Evolutionary conservation across 2,113 vertebrate genomes (phyloP), one percentile per base, ranked within the genome.

Genomic region (Pangasianodon gigas): DNA sequence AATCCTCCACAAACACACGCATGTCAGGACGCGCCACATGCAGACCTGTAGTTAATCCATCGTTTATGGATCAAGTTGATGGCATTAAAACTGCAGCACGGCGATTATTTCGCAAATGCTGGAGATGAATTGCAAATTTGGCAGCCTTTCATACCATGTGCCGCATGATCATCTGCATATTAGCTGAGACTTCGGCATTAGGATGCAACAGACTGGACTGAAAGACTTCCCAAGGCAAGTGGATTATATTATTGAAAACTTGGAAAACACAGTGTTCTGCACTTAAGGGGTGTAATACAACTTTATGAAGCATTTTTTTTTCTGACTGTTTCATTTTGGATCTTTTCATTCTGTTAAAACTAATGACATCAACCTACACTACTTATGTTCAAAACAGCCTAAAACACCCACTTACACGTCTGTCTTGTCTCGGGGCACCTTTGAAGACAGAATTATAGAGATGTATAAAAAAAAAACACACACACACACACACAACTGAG

Each of bases 81-180:
- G 24, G n/a, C 44, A 29, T 77, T 86, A 80, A 71, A 87, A 86
- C 81, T 80, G n/a, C 11, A 48, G 84, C 24, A 21, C 19, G 18
- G 13, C 51, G 52, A 88, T 90, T 83, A 90, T 87, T 74, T 56
- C 19, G 37, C 84, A 84, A 92, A 75, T 54, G 67, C 85, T 56
- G 85, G 79, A 84, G 80, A 71, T 89, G 71, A 92, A 71, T 81
- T 84, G 69, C 65, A 87, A 90, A 92, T 81, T 69, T 88, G 87
- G 84, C 86, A 67, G 48, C 29, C 56, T 21, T 46, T 83, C 41
- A 32, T 85, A 86, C 79, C 48, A 87, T 82, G 84, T 32, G 37
- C 51, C 52, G 74, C 67, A 71, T 26, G 46, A 84, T 86, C 74
- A 90, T 91, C 85, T 80, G 86, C 84, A 75, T 77, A 87, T 92